phyloP scores from a whole-genome alignment of 2,113 vertebrate genomes.

The Paramormyrops kingsleyae region DNA sequence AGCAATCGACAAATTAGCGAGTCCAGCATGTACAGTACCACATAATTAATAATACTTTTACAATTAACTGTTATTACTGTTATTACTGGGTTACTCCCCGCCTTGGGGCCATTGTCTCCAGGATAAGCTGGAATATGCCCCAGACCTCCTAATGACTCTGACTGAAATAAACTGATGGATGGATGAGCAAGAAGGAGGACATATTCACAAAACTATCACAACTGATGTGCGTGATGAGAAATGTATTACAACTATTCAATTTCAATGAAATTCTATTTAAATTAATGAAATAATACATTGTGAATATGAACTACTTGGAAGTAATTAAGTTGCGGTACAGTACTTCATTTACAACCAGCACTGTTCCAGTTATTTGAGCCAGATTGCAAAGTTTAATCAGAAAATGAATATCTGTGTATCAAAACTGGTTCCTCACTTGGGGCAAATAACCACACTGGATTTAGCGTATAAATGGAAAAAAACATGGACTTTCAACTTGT shows the following conservation, averaged over 20 bases:
- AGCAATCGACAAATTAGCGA: not conserved
- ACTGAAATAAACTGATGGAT: not conserved
- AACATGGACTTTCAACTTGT: conserved; percentile 6
- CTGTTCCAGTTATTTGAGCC: conserved; percentile 28
- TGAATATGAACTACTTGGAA: conserved; percentile 17
- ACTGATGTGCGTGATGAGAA: not conserved
- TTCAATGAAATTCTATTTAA: not conserved
- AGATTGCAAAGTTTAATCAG: conserved; percentile 48
- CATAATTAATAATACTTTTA: too few relatives aligned
- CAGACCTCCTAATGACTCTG: not conserved
- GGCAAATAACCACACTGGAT: not conserved
- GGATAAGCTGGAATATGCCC: not conserved
- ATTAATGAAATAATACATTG: not conserved
- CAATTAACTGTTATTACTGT: not conserved
- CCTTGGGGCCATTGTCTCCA: not conserved
- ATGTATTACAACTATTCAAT: not conserved
- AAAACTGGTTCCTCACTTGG: not conserved
- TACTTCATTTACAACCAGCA: conserved; percentile 10
- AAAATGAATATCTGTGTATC: conserved; percentile 37
- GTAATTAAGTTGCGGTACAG: conserved; percentile 22
- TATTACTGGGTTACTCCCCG: not conserved
- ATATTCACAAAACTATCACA: not conserved
- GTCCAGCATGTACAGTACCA: not conserved
- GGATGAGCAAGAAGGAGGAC: not conserved
- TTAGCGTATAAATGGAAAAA: conserved; percentile 38